phyloP scores from a whole-genome alignment of 2,888 invertebrate genomes.

The Clitarchus hookeri region DNA sequence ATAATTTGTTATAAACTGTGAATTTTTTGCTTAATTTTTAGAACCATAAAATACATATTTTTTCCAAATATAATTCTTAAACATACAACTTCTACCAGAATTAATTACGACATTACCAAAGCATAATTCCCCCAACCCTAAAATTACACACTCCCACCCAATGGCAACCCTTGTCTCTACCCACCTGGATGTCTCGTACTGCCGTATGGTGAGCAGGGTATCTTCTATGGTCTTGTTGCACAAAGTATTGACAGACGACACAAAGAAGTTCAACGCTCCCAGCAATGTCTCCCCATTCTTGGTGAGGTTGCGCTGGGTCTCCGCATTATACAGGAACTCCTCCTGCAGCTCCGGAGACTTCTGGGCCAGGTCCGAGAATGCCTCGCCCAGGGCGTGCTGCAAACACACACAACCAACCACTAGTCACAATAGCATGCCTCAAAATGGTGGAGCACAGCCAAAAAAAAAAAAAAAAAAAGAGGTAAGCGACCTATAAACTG shows the following conservation, averaged over 20 bases:
- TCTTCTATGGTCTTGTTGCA: conserved; percentile 99
- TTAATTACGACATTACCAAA: too few species aligned
- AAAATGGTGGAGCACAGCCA: too few species aligned
- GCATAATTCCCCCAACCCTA: too few species aligned
- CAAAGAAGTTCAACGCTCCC: conserved; percentile 94
- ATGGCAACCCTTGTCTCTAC: not conserved
- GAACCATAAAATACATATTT: too few species aligned
- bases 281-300: conserved; percentile 93
- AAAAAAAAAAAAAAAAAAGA: too few species aligned
- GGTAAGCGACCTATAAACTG: too few species aligned
- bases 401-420: not conserved
- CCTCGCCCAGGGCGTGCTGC: conserved; percentile 87
- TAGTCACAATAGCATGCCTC: too few species aligned
- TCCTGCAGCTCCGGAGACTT: conserved; percentile 95
- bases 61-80: too few species aligned
- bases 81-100: too few species aligned
- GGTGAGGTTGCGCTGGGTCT: conserved; percentile 90
- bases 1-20: too few species aligned
- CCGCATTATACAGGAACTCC: conserved; percentile 93
- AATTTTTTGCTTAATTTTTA: too few species aligned
- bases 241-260: conserved; percentile 92
- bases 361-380: conserved; percentile 93
- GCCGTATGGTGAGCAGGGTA: conserved; percentile 76
- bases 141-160: not conserved
- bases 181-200: conserved; percentile 77